Percentiles rank a stretch among this genome's conserved stretches.
These are phyloP conservation scores for Alosa alosa DNA, from an alignment of 2,113 vertebrate species.

Conservation along the genomic window DNA sequence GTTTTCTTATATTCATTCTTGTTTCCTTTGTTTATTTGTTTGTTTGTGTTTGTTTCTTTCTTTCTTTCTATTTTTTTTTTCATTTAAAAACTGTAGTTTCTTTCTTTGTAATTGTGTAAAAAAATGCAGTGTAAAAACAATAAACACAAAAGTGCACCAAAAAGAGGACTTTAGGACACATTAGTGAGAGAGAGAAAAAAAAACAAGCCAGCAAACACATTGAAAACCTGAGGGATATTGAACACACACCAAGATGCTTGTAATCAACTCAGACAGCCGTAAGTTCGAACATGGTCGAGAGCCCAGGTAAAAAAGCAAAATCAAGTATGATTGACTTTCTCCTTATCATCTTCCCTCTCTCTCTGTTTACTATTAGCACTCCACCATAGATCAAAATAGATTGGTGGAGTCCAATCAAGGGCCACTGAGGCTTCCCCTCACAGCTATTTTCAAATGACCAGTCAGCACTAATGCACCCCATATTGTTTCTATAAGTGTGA, in stretches of 20 bases:
- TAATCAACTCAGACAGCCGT: neutral
- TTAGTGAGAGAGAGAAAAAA: neutral
- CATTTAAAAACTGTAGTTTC: neutral
- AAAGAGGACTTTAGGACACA: neutral
- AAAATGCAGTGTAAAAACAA: neutral
- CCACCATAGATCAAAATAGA: conserved; percentile 60
- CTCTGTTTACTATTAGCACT: conserved; percentile 56
- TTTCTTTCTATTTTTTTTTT: neutral
- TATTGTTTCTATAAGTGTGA: conserved; percentile 80
- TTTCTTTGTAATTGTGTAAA: neutral
- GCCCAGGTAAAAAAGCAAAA: conserved; percentile 30
- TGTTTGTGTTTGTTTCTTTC: neutral
- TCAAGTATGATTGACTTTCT: conserved; percentile 52
- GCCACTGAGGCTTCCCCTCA: conserved; percentile 68
- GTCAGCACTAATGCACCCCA: conserved; percentile 76
- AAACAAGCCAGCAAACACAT: neutral
- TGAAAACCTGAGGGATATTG: neutral
- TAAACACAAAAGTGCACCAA: neutral
- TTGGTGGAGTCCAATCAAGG: conserved; percentile 64
- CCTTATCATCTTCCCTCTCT: conserved; percentile 40
- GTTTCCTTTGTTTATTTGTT: neutral
- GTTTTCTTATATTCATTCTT: neutral
- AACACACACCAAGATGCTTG: neutral
- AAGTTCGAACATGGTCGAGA: neutral
- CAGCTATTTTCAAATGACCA: conserved; percentile 67